These are phyloP conservation scores for Salticus scenicus DNA, from an alignment of 2,888 invertebrate species.

Conservation along the genomic window DNA sequence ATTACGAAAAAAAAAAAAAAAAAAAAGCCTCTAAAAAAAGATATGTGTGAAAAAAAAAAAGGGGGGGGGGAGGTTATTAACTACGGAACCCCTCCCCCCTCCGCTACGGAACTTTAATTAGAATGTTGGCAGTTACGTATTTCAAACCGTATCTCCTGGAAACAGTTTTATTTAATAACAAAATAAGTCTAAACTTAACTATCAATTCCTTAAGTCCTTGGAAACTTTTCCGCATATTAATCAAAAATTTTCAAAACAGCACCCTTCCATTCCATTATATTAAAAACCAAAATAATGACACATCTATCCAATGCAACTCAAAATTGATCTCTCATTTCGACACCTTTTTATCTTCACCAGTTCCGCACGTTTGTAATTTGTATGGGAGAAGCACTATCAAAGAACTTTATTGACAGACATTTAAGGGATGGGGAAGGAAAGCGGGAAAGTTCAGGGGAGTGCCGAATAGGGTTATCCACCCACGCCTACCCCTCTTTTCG, in stretches of 20 bases:
- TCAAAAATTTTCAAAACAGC: not conserved
- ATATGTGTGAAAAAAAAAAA: no score
- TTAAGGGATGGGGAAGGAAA: not conserved
- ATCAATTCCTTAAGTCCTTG: not conserved
- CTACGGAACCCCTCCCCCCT: no score
- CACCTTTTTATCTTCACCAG: constrained; percentile 2
- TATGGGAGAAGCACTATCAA: constrained; percentile 4
- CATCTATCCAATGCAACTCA: not conserved
- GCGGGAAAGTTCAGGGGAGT: not conserved
- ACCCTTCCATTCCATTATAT: constrained; percentile 2
- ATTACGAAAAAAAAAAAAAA: no score
- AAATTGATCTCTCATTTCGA: not conserved
- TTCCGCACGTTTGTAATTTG: constrained; percentile 14
- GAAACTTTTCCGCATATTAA: not conserved
- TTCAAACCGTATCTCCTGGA: no score
- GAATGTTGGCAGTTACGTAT: no score
- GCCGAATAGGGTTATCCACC: constrained; percentile 12
- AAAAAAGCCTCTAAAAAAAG: no score
- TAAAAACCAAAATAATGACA: constrained; percentile 1
- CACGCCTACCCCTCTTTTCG: not conserved
- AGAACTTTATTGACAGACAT: constrained; percentile 19
- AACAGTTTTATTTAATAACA: no score
- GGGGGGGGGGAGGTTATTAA: no score
- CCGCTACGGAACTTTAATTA: no score
- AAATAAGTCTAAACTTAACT: no score